A percentile compares a stretch with the other conserved stretches of the same genome.
Conservation (phyloP, 2,888 invertebrate genomes). For the Eristalis pertinax region DNA sequence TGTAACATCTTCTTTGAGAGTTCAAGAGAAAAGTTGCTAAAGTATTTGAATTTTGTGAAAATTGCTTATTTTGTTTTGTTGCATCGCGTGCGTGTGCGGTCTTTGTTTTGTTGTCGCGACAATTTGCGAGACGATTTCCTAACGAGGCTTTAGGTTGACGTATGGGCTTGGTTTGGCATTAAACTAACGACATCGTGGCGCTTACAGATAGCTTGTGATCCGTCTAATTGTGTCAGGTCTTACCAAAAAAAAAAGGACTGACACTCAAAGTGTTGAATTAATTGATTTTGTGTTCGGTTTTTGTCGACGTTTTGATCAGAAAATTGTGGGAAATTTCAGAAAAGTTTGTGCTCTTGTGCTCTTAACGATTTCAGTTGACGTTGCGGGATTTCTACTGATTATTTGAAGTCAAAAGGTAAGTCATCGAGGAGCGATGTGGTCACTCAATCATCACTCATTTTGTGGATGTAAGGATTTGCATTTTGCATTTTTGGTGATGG, state of each 20-base stretch:
- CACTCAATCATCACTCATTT: no score
- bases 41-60: slow-evolving; percentile 15
- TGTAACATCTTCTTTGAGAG: slow-evolving; percentile 59
- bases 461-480: no score
- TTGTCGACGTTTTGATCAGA: neutral
- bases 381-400: neutral
- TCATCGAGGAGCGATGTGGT: neutral
- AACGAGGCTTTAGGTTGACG: slow-evolving; percentile 24
- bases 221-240: slow-evolving; percentile 18
- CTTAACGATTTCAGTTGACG: neutral
- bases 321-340: slow-evolving; percentile 2
- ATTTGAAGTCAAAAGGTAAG: slow-evolving; percentile 13
- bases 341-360: neutral
- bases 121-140: slow-evolving; percentile 8
- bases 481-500: neutral
- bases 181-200: slow-evolving; percentile 24
- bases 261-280: slow-evolving; percentile 16
- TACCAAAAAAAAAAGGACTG: slow-evolving; percentile 36
- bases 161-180: slow-evolving; percentile 46
- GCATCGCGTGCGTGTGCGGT: neutral
- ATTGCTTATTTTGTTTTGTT: neutral
- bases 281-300: slow-evolving; percentile 5
- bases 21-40: slow-evolving; percentile 6
- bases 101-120: neutral
- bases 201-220: neutral